A percentile compares a stretch with the other conserved stretches of the same genome.
phyloP scores from a whole-genome alignment of 2,797 vertebrate genomes.

The Rhyacichthys aspro region DNA sequence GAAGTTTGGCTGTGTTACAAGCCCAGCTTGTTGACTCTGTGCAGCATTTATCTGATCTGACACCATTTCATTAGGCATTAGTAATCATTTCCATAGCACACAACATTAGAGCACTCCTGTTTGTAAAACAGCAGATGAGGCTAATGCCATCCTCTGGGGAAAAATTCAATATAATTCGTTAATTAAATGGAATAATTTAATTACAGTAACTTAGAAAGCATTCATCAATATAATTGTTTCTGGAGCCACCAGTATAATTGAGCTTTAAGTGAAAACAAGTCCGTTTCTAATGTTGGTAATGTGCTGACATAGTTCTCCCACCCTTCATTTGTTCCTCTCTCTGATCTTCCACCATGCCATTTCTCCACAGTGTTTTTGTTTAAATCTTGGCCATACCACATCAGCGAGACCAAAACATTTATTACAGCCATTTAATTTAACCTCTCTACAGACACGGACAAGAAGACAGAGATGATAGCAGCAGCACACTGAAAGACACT shows the following conservation, averaged over 20 bases:
- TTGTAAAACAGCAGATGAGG: constrained; percentile 84
- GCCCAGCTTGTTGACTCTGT: constrained; percentile 60
- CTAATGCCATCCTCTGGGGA: constrained; percentile 81
- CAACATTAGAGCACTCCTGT: constrained; percentile 78
- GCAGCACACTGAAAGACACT: constrained; percentile 86
- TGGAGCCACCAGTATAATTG: constrained; percentile 81
- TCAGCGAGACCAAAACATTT: constrained; percentile 91
- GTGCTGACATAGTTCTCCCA: constrained; percentile 73
- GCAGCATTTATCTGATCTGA: constrained; percentile 75
- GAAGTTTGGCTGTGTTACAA: constrained; percentile 68
- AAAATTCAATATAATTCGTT: constrained; percentile 86
- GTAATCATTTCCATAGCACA: constrained; percentile 77
- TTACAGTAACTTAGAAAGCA: constrained; percentile 85
- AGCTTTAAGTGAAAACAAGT: constrained; percentile 87
- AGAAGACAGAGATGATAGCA: constrained; percentile 93
- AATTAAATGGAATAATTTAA: constrained; percentile 90
- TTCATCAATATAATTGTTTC: constrained; percentile 88
- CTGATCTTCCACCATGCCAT: constrained; percentile 89
- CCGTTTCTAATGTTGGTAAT: constrained; percentile 83
- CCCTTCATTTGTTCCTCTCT: constrained; percentile 73
- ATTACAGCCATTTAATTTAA: constrained; percentile 99
- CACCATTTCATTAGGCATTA: constrained; percentile 77
- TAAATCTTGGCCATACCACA: constrained; percentile 89
- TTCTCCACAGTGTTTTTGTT: constrained; percentile 87
- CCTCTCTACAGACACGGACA: constrained; percentile 93